phyloP scores from a whole-genome alignment of 2,113 vertebrate genomes.

The Aegithalos caudatus region DNA sequence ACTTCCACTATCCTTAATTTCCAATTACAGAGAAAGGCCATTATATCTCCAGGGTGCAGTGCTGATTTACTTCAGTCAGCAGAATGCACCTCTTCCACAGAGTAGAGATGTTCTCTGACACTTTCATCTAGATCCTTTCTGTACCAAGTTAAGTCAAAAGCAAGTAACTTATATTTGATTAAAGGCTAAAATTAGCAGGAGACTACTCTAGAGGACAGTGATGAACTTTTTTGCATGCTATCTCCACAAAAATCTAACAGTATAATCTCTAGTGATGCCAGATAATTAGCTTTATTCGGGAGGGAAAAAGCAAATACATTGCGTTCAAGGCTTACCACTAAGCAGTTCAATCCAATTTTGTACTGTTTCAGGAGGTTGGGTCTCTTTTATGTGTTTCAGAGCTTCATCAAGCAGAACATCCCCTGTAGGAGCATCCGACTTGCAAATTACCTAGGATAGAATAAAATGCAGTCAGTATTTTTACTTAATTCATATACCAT shows the following conservation, averaged over 20 bases:
- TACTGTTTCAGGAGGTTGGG: conserved; percentile 92
- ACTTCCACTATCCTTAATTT: neutral
- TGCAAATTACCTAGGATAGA: conserved; percentile 83
- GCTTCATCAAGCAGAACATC: conserved; percentile 96
- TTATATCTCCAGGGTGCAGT: neutral
- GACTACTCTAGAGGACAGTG: neutral
- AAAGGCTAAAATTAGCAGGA: neutral
- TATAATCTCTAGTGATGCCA: neutral
- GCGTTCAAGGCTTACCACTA: conserved; percentile 82
- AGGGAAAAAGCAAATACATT: neutral
- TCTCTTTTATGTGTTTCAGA: conserved; percentile 95
- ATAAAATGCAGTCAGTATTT: neutral
- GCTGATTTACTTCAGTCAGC: neutral
- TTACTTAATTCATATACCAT: neutral
- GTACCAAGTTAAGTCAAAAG: neutral
- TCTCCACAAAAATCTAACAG: neutral
- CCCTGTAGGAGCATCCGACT: conserved; percentile 93
- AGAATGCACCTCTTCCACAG: neutral
- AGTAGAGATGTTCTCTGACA: neutral
- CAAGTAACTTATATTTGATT: neutral
- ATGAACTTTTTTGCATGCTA: neutral
- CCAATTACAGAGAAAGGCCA: neutral
- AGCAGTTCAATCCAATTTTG: conserved; percentile 98
- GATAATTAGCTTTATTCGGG: neutral
- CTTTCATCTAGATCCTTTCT: neutral